Evolutionary conservation across 2,113 vertebrate genomes (phyloP).

Genomic region (Tiliqua scincoides): DNA sequence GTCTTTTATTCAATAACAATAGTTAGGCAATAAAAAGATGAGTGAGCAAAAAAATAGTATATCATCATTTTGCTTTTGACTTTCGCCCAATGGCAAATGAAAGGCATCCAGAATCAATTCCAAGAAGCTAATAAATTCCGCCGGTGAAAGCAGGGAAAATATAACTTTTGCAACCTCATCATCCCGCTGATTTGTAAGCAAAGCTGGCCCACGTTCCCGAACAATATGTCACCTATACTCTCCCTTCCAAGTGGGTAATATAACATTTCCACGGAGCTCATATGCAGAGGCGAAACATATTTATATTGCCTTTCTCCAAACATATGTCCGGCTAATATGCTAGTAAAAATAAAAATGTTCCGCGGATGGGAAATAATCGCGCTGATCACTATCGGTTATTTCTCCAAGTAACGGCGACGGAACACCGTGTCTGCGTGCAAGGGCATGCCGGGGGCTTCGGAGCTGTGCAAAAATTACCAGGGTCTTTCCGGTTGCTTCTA

Average conservation of each 20-base stretch:
- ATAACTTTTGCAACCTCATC: slow-evolving; percentile 67
- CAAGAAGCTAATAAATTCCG: slow-evolving; percentile 73
- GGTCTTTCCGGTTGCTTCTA: slow-evolving; percentile 19
- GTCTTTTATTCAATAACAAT: slow-evolving; percentile 69
- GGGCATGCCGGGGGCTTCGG: neutral
- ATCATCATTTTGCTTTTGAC: slow-evolving; percentile 66
- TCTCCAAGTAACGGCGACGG: neutral
- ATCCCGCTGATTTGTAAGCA: slow-evolving; percentile 73
- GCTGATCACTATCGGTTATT: slow-evolving; percentile 54
- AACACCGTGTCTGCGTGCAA: slow-evolving; percentile 39
- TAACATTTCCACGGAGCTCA: slow-evolving; percentile 51
- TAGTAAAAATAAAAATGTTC: slow-evolving; percentile 66
- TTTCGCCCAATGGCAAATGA: slow-evolving; percentile 74
- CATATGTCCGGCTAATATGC: slow-evolving; percentile 59
- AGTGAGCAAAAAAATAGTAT: slow-evolving; percentile 64
- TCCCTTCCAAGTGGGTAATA: slow-evolving; percentile 67
- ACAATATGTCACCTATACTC: slow-evolving; percentile 57
- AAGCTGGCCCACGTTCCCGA: slow-evolving; percentile 59
- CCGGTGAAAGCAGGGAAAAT: slow-evolving; percentile 66
- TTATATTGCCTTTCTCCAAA: slow-evolving; percentile 61
- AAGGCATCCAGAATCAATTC: slow-evolving; percentile 76
- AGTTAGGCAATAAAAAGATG: slow-evolving; percentile 67
- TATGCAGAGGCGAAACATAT: slow-evolving; percentile 55
- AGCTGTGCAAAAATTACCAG: neutral
- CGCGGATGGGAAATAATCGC: slow-evolving; percentile 43